Percentiles rank a stretch among this genome's conserved stretches.
Evolutionary conservation across 2,888 invertebrate species (phyloP).

Genomic region (Dynastes grantii): DNA sequence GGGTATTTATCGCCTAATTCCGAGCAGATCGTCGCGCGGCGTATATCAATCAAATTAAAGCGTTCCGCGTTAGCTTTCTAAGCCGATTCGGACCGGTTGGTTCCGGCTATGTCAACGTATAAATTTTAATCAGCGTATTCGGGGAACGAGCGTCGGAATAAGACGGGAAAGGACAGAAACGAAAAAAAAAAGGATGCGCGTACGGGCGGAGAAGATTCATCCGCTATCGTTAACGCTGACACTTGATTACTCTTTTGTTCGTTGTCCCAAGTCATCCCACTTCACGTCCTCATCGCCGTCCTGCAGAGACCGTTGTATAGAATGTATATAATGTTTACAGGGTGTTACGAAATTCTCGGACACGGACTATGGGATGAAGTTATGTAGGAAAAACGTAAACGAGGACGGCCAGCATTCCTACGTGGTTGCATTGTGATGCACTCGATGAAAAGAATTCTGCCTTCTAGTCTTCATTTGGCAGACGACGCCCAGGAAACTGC

Average conservation of each 20-base stretch:
- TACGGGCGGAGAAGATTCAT: conserved; percentile 3
- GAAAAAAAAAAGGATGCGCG: neutral
- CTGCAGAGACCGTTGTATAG: no score
- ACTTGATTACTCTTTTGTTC: conserved; percentile 32
- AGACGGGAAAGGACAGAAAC: no score
- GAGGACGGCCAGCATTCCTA: no score
- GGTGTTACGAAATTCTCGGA: no score
- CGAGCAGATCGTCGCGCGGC: neutral
- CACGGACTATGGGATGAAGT: no score
- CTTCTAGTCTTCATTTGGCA: no score
- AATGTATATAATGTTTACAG: no score
- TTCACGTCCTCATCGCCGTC: no score
- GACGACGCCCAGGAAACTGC: no score
- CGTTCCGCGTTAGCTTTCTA: neutral
- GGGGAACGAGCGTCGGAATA: neutral
- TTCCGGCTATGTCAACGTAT: neutral
- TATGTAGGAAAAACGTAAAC: no score
- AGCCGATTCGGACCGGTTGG: neutral
- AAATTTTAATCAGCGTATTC: conserved; percentile 18
- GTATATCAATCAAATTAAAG: conserved; percentile 27
- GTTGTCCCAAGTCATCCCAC: neutral
- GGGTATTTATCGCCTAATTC: neutral
- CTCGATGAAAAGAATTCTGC: no score
- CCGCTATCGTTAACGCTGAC: conserved; percentile 29
- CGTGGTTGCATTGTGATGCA: no score